Conservation (phyloP, 2,888 invertebrate species). For the Eucera pruinosa region DNA sequence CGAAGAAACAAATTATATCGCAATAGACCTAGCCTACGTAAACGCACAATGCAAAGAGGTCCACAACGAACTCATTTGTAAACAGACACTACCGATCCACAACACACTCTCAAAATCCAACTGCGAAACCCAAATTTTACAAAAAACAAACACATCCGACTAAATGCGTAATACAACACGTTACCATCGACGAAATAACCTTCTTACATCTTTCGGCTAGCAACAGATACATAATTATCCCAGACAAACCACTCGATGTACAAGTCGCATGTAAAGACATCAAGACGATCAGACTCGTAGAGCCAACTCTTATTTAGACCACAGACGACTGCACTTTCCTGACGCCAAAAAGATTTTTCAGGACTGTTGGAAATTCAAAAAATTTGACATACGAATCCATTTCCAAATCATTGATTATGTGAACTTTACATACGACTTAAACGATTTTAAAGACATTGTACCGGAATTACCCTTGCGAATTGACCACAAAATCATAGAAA, state of each 20-base stretch:
- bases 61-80: constrained; percentile 8
- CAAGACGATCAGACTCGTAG: neutral
- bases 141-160: neutral
- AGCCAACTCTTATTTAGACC: neutral
- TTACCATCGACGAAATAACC: constrained; percentile 10
- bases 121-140: too few relatives aligned
- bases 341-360: too few relatives aligned
- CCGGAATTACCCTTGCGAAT: constrained; percentile 6
- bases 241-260: constrained; percentile 6
- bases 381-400: too few relatives aligned
- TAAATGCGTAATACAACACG: neutral
- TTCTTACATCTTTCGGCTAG: constrained; percentile 10
- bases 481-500: neutral
- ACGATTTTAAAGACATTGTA: neutral
- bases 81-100: constrained; percentile 1
- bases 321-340: neutral
- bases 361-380: too few relatives aligned
- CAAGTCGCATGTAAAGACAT: constrained; percentile 7
- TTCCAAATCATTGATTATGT: neutral
- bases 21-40: neutral
- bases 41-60: neutral
- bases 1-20: too few relatives aligned
- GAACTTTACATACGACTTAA: constrained; percentile 5
- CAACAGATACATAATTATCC: constrained; percentile 9
- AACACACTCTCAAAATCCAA: neutral